Conservation (phyloP, 2,113 vertebrate species). For the Psittacula cyanocephala region DNA sequence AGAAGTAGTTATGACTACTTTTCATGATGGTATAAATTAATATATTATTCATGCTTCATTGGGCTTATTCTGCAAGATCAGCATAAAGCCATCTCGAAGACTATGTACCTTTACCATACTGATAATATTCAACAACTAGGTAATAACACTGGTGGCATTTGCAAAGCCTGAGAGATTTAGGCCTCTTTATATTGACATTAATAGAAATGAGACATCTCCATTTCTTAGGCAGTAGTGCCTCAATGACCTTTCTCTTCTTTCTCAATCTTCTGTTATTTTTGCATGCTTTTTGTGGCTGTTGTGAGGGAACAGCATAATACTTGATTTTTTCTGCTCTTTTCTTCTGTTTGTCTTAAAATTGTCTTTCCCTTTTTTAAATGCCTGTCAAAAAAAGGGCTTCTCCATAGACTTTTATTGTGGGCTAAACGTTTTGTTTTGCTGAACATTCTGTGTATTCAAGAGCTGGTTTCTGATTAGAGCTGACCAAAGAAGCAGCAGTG, state of each 20-base stretch:
- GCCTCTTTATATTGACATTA: neutral
- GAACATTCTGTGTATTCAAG: neutral
- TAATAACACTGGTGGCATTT: slow-evolving; percentile 50
- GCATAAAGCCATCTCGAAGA: slow-evolving; percentile 10
- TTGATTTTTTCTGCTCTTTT: neutral
- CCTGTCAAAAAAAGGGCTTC: neutral
- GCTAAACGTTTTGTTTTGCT: neutral
- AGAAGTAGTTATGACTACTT: neutral
- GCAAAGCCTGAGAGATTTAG: neutral
- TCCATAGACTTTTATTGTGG: neutral
- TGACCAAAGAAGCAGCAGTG: neutral
- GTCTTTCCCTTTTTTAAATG: neutral
- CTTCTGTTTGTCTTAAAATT: neutral
- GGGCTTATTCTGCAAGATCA: neutral
- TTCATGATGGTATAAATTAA: slow-evolving; percentile 1
- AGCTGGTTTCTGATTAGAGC: neutral
- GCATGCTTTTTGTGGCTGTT: neutral
- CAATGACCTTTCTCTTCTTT: neutral
- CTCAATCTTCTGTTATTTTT: neutral
- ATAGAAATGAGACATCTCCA: slow-evolving; percentile 8
- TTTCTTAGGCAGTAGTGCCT: neutral
- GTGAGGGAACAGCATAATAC: neutral
- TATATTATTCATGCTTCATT: slow-evolving; percentile 17
- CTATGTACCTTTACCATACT: neutral
- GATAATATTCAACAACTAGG: neutral